Base-by-base conservation (phyloP, 2,797 vertebrate species). In the Myotis daubentonii region DNA sequence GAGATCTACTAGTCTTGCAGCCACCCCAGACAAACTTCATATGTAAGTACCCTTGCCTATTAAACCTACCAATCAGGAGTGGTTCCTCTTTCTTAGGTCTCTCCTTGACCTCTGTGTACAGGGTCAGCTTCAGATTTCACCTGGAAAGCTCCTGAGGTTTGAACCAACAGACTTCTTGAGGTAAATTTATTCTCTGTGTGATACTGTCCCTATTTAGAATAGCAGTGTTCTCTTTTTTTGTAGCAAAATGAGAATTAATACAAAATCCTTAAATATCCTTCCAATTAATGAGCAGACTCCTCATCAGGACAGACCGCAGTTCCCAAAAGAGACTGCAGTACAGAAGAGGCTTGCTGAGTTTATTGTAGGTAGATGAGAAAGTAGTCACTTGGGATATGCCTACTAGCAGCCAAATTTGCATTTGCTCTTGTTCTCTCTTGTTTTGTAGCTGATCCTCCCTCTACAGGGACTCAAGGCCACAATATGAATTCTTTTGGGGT, bases 341-440 rank as follows among this genome's bases (percentile, higher is more conserved):
- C 85, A 95, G 89, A 92, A 94, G 87, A 95, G 1, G 41, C 86
- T 95, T 88, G n/a, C 88, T 23, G 92, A 94, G 93, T 96, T 95
- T 87, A 88, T 78, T 87, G 82, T 90, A 93, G 89, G 94, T 79
- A 93, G 90, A 97, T 95, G 85, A 97, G 94, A 65, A 95, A 92
- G 62, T 6, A 65, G 65, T 84, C 90, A 92, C 96, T 94, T 33
- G 92, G 90, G 85, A 95, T 74, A n/a, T 38, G 49, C 68, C 72
- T 84, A 72, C 93, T 74, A 93, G 86, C 41, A 87, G 90, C 85
- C 82, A 75, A 30, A 80, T 83, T 90, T 65, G 76, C 86, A 62
- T 95, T 96, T 72, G 36, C 84, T 97, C 94, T 72, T 84, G 79
- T 92, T 94, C 62, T 71, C 51, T 94, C 90, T 93, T 30, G 23